These are phyloP conservation scores for Coenonympha glycerion DNA, from an alignment of 2,888 invertebrate genomes.

Conservation along the genomic window DNA sequence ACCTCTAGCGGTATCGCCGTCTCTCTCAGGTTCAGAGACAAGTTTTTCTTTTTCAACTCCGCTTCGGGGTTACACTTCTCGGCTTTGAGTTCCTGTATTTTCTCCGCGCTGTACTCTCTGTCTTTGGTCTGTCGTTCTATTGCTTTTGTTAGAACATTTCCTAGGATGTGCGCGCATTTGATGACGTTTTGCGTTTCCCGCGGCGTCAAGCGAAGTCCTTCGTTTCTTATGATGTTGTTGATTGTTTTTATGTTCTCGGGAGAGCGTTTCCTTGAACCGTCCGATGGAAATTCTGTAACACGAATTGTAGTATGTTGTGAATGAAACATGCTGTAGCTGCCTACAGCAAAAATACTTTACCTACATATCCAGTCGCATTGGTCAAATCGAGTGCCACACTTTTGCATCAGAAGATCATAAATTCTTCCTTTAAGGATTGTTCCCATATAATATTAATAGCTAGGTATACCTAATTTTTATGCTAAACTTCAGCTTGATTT, in stretches of 20 bases:
- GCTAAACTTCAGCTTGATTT: no score
- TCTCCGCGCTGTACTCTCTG: conserved; percentile 31
- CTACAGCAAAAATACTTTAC: background rate
- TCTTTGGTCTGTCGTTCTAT: conserved; percentile 52
- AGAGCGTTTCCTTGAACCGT: conserved; percentile 49
- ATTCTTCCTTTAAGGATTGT: no score
- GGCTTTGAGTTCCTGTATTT: conserved; percentile 34
- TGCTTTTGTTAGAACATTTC: conserved; percentile 55
- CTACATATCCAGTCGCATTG: no score
- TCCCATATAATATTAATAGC: no score
- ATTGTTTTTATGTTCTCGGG: conserved; percentile 51
- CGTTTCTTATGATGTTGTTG: conserved; percentile 51
- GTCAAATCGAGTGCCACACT: no score
- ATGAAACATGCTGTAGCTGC: no score
- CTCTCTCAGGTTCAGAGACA: conserved; percentile 59
- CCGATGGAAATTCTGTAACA: conserved; percentile 47
- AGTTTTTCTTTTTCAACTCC: conserved; percentile 45
- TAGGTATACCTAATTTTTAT: no score
- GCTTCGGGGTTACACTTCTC: conserved; percentile 29
- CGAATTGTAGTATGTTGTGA: background rate
- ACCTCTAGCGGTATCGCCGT: conserved; percentile 46
- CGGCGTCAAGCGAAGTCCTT: conserved; percentile 57
- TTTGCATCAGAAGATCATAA: no score
- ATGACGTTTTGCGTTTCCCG: conserved; percentile 62
- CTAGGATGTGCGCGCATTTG: conserved; percentile 63